Conservation (phyloP, 37 sponge, comb jelly and placozoan species). For the Mnemiopsis leidyi region DNA sequence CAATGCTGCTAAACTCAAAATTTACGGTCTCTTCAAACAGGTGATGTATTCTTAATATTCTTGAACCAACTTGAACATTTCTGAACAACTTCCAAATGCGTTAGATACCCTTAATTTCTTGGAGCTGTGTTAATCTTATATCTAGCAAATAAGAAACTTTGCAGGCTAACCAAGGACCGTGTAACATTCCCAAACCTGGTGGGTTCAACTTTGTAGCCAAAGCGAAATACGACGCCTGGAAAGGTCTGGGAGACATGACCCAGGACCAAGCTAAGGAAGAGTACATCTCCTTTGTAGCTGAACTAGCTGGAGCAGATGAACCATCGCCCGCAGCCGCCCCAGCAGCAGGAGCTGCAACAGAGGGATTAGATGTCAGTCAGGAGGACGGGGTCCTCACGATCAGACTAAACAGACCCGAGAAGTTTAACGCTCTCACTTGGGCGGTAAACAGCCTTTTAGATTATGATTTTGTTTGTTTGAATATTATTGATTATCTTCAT, state of each 20-base stretch:
- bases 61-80: no score
- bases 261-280: slow-evolving; percentile 71
- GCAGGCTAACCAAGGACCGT: slow-evolving; percentile 81
- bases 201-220: slow-evolving; percentile 87
- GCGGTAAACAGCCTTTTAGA: slow-evolving; percentile 71
- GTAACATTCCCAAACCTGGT: slow-evolving; percentile 84
- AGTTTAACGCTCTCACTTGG: slow-evolving; percentile 78
- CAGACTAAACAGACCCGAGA: slow-evolving; percentile 81
- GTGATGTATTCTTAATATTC: slow-evolving; percentile 62
- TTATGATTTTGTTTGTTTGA: no score
- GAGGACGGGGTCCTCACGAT: slow-evolving; percentile 78
- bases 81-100: no score
- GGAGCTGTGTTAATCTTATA: no score
- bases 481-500: no score
- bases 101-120: no score
- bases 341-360: neutral
- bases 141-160: neutral
- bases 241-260: slow-evolving; percentile 70
- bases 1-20: slow-evolving; percentile 85
- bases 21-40: slow-evolving; percentile 93
- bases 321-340: neutral
- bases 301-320: slow-evolving; percentile 68
- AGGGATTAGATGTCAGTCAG: slow-evolving; percentile 67
- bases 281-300: slow-evolving; percentile 74
- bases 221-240: slow-evolving; percentile 96